phyloP scores from a whole-genome alignment of 2,797 vertebrate genomes.

The Coracias cyanogaster region DNA sequence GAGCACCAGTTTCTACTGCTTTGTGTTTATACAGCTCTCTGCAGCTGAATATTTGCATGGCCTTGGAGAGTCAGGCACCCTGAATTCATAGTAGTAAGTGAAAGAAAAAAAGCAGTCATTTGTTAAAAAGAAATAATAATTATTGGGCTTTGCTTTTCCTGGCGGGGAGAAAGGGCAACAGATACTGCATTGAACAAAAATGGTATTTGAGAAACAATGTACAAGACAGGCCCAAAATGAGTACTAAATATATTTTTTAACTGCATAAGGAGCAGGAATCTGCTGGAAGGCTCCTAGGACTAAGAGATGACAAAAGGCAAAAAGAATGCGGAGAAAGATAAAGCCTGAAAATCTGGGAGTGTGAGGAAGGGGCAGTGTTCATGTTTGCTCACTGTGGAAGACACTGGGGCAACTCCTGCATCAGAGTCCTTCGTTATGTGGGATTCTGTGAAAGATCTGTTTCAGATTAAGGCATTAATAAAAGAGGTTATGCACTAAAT shows the following conservation, averaged over 20 bases:
- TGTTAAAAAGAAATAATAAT: neutral
- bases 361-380: fast-evolving
- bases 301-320: neutral
- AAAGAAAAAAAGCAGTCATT: neutral
- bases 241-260: neutral
- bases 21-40: neutral
- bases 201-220: neutral
- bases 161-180: neutral
- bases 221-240: neutral
- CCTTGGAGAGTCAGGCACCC: neutral
- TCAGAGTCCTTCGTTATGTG: neutral
- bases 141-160: neutral
- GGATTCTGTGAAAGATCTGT: neutral
- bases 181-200: neutral
- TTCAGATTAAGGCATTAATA: neutral
- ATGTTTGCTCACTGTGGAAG: neutral
- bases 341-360: neutral
- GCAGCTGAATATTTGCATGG: neutral
- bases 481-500: neutral
- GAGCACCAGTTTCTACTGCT: neutral
- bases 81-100: neutral
- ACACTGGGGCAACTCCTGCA: neutral
- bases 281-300: neutral
- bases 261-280: neutral
- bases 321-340: neutral